These are phyloP conservation scores for Gracilinanus agilis DNA, from an alignment of 2,113 vertebrate genomes.

Conservation along the genomic window DNA sequence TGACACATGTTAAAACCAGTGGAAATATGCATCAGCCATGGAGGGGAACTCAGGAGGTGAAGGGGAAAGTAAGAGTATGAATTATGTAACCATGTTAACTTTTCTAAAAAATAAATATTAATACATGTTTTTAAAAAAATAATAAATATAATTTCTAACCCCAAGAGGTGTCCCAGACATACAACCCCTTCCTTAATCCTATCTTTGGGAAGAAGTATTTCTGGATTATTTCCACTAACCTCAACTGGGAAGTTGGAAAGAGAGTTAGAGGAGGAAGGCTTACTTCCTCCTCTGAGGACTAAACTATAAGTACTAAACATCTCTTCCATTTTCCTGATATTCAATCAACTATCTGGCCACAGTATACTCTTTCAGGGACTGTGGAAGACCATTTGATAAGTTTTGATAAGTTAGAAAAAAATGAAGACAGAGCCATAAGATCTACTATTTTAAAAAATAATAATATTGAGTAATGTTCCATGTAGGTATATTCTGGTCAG, in stretches of 20 bases:
- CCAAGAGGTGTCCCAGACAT: background rate
- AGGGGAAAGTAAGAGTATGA: too few relatives aligned
- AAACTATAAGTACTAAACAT: background rate
- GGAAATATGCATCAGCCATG: too few relatives aligned
- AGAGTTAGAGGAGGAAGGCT: background rate
- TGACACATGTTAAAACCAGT: too few relatives aligned
- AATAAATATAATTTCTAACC: too few relatives aligned
- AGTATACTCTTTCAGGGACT: background rate
- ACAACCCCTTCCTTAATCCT: background rate
- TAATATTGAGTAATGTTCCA: background rate
- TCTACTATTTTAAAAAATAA: background rate
- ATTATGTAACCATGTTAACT: too few relatives aligned
- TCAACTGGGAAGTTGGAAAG: background rate
- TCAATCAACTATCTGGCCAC: background rate
- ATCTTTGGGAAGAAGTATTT: background rate
- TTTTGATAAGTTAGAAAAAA: background rate
- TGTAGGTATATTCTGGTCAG: background rate
- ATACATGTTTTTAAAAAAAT: too few relatives aligned
- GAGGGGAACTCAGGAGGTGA: too few relatives aligned
- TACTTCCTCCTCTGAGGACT: too few relatives aligned
- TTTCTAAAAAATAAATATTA: too few relatives aligned
- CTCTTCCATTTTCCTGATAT: background rate
- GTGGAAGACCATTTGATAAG: background rate
- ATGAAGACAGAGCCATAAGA: background rate
- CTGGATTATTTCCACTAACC: background rate